Evolutionary conservation across 2,113 vertebrate species (phyloP).

Genomic region (Setophaga petechia): DNA sequence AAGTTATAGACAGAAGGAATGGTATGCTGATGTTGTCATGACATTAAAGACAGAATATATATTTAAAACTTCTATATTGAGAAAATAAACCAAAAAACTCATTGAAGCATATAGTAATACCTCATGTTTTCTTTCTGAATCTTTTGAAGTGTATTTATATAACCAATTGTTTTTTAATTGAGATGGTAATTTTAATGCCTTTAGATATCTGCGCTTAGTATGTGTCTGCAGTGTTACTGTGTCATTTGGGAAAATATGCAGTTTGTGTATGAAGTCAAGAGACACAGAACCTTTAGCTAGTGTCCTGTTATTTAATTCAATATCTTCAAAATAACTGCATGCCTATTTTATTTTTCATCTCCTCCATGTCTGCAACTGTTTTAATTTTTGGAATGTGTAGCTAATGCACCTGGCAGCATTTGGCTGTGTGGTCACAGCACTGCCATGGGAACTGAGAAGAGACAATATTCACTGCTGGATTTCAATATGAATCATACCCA

Average conservation of each 20-base stretch:
- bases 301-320: neutral
- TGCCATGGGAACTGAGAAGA: constrained; percentile 26
- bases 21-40: neutral
- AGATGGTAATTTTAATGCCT: neutral
- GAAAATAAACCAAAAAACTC: neutral
- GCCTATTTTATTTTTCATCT: neutral
- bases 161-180: neutral
- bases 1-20: neutral
- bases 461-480: constrained; percentile 12
- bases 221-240: neutral
- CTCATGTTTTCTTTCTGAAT: neutral
- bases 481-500: constrained; percentile 10
- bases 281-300: neutral
- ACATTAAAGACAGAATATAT: neutral
- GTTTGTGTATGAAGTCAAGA: neutral
- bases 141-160: neutral
- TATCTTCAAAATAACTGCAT: neutral
- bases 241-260: neutral
- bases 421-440: constrained; percentile 1
- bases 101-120: neutral
- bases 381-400: constrained; percentile 30
- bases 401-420: constrained; percentile 2
- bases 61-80: neutral
- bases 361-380: neutral
- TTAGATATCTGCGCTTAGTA: neutral